These are phyloP conservation scores for Corythornis vintsioides DNA, from an alignment of 2,113 vertebrate species.

Conservation along the genomic window DNA sequence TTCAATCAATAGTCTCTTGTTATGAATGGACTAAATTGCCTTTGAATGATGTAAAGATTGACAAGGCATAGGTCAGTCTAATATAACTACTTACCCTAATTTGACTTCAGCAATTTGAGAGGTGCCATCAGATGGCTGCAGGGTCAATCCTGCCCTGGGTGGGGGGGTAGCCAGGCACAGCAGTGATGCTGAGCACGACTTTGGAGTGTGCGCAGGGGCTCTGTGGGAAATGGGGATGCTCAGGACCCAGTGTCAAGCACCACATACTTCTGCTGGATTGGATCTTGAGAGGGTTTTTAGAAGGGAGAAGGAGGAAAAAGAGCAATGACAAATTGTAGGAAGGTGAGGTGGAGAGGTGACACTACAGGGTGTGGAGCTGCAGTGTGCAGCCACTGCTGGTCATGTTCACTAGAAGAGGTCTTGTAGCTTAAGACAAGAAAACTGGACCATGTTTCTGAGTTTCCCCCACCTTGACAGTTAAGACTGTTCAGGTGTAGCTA, in stretches of 20 bases:
- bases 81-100: slow-evolving; percentile 28
- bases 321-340: not conserved
- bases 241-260: not conserved
- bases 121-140: not conserved
- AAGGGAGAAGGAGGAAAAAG: not conserved
- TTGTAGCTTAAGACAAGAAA: not conserved
- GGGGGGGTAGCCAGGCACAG: not conserved
- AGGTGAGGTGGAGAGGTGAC: fast-evolving
- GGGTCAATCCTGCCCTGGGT: not conserved
- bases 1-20: slow-evolving; percentile 41
- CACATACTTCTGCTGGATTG: not conserved
- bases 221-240: not conserved
- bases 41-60: slow-evolving; percentile 37
- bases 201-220: not conserved
- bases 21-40: slow-evolving; percentile 34
- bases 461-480: not conserved
- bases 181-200: fast-evolving
- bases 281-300: not conserved
- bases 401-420: fast-evolving
- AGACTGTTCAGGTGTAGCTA: not conserved
- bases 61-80: slow-evolving; percentile 21
- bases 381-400: fast-evolving
- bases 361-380: fast-evolving
- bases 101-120: not conserved
- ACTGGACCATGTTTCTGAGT: not conserved